These are phyloP conservation scores for Parnassius glacialis DNA, from an alignment of 2,888 invertebrate species.

Conservation along the genomic window DNA sequence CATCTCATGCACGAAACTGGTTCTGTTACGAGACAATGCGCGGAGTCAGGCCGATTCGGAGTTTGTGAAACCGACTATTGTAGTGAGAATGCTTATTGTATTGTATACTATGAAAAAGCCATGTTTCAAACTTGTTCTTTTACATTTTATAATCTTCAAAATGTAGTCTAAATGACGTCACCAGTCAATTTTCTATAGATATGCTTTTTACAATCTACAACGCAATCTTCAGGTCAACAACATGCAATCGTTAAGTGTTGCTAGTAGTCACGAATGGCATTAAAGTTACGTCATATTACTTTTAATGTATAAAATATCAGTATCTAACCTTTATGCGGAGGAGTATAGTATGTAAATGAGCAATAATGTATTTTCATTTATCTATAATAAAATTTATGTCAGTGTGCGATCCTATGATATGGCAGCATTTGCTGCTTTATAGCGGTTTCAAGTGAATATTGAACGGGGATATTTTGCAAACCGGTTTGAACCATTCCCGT, in stretches of 20 bases:
- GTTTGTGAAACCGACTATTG: slow-evolving; percentile 36
- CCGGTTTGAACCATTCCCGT: slow-evolving; percentile 50
- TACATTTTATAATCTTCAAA: slow-evolving; percentile 9
- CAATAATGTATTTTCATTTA: no score
- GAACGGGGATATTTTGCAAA: slow-evolving; percentile 54
- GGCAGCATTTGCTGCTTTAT: neutral
- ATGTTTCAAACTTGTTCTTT: slow-evolving; percentile 32
- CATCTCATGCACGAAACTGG: slow-evolving; percentile 61
- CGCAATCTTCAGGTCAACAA: slow-evolving; percentile 24
- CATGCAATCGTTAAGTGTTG: slow-evolving; percentile 21
- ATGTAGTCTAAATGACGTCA: slow-evolving; percentile 13
- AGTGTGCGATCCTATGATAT: no score
- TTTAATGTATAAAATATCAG: slow-evolving; percentile 6
- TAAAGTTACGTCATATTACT: slow-evolving; percentile 20
- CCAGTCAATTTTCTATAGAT: slow-evolving; percentile 14
- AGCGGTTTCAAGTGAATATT: slow-evolving; percentile 4
- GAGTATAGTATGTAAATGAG: no score
- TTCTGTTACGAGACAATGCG: slow-evolving; percentile 57
- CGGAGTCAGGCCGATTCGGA: slow-evolving; percentile 43
- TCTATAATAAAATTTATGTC: no score
- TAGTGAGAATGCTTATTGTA: slow-evolving; percentile 29
- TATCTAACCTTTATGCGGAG: neutral
- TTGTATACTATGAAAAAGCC: slow-evolving; percentile 22
- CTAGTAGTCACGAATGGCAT: slow-evolving; percentile 22
- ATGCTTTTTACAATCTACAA: slow-evolving; percentile 19